Conservation (phyloP, 2,888 invertebrate genomes). For the Pandemis corylana region DNA sequence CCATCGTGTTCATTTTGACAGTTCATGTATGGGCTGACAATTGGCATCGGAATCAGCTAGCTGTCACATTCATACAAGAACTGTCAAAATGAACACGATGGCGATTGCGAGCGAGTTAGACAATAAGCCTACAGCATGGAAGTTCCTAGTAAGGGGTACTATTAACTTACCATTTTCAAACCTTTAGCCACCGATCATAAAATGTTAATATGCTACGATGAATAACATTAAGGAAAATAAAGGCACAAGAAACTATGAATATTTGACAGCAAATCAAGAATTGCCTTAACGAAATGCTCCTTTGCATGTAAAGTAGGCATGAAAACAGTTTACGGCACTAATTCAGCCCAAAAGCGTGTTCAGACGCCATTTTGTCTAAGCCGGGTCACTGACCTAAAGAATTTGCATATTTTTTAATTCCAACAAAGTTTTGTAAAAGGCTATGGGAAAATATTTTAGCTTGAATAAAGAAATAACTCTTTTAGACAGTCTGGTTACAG, state of each 20-base stretch:
- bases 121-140: too few species aligned
- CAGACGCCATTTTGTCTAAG: constrained; percentile 42
- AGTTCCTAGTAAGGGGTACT: too few species aligned
- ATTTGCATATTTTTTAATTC: constrained; percentile 20
- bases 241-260: background rate
- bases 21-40: too few species aligned
- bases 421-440: constrained; percentile 11
- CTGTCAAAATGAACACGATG: too few species aligned
- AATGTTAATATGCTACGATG: too few species aligned
- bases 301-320: constrained; percentile 47
- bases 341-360: constrained; percentile 47
- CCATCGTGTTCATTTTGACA: too few species aligned
- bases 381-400: constrained; percentile 36
- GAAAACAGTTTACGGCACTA: constrained; percentile 45
- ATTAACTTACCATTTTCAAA: too few species aligned
- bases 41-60: too few species aligned
- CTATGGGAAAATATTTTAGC: constrained; percentile 2
- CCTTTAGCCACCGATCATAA: too few species aligned
- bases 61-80: too few species aligned
- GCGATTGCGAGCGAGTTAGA: too few species aligned
- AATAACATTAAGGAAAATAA: background rate
- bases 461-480: background rate
- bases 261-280: background rate
- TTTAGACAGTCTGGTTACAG: background rate
- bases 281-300: background rate